Evolutionary conservation across 2,888 invertebrate species (phyloP), one percentile per base, ranked within the genome.

Genomic region (Sesamia inferens): DNA sequence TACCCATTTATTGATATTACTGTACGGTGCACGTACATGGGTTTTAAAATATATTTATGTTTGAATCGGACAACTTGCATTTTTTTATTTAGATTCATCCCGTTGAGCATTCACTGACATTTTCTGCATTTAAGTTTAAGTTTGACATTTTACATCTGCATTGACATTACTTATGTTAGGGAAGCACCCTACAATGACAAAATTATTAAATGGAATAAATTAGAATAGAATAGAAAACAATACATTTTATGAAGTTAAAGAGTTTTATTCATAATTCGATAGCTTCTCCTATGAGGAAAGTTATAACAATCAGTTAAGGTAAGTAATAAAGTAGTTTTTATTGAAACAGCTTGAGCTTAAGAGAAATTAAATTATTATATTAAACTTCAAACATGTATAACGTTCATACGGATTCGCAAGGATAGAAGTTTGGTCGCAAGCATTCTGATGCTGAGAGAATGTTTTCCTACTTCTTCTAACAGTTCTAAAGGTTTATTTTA

Each of bases 401-500:
- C 31, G 58, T 24, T 24, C 31, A 8, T 51, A 48, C 16, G 22
- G 55, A 76, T 63, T 58, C 13, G 11, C n/a, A n/a, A 24, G 39
- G 44, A 54, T 39, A 63, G 51, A 71, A 78, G 66, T 77, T 66
- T 78, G 24, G 42, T 64, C n/a, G 42, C 22, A 11, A 24, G 11
- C 11, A 39, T 78, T 58, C 22, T 47, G 47, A 39, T 63, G 22
- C 24, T 57, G 47, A 3, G 42, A 31, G n/a, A 61, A 48, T 19
- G 7, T 48, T 48, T 39, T 48, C 48, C 48, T 16, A 48, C 16
- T 16, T 48, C 16, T 16, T 48, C 16, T 51, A 19, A 51, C 7
- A 51, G 55, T 48, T 31, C 14, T 6, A 8, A 24, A 39, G 39
- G 10, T 58, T 31, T 10, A 31, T 58, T 58, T 0, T 10, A 31